Evolutionary conservation across 2,113 vertebrate species (phyloP), one percentile per base, ranked within the genome.

Genomic region (Nipponia nippon): DNA sequence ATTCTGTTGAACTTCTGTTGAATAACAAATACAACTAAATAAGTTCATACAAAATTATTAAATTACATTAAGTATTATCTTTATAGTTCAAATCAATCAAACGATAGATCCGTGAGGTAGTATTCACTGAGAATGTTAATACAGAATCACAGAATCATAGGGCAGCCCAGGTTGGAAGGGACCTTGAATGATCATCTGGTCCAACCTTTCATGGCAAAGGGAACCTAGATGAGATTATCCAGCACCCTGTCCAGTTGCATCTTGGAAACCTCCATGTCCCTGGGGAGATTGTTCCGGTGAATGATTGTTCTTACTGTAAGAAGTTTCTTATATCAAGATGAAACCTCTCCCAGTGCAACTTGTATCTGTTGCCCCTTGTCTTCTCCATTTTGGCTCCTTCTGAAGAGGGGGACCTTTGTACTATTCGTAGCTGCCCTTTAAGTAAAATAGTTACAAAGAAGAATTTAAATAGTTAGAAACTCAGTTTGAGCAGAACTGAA

Each of bases 171-270:
- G 20, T 23, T 67, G 67, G 42, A 80, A 76, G 47, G n/a, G 14
- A 50, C 52, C 11, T 69, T 34, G 29, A 38, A 14, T 62, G 56
- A 80, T 79, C 46, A 38, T 29, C 27, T 87, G 21, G 16, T 69
- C n/a, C 47, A 81, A 16, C 69, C 6, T 46, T 91, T 10, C 4
- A 2, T 34, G 70, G 47, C 42, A 67, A 20, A 53, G 13, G 53
- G 21, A 83, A 34, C 15, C 13, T 53, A 26, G 42, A 40, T 36
- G 38, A 63, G 16, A 27, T 62, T 53, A 27, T 61, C 44, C 38
- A 59, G 6, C 19, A 46, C 16, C 10, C 14, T 69, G 20, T 40
- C 47, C 7, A 1, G 34, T 55, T 1, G 0, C 18, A 44, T 62
- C 22, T 19, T 65, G 59, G 73, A 70, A 84, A 19, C n/a, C 25